Base-by-base conservation (phyloP, 1,140 invertebrate genomes). In the Bombus confusus region DNA sequence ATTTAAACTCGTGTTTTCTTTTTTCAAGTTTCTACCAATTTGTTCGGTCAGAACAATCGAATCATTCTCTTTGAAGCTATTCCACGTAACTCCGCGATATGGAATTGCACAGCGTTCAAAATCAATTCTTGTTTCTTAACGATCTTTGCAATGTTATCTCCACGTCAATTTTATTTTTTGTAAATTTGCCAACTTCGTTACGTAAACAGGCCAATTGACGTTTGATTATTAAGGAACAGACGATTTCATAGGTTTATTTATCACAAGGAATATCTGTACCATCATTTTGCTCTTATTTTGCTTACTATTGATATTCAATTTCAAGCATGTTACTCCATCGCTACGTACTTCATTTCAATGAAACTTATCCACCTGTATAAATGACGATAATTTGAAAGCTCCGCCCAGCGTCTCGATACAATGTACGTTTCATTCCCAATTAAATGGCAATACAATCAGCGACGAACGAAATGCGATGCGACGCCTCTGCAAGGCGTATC, bases 401-500 rank as follows among this genome's bases (percentile, higher is more conserved):
- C 28, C 59, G 10, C 28, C 28, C 59, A n/a, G 12, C 28, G 28
- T 12, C 28, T n/a, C 12, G 10, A n/a, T n/a, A n/a, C 12, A 25
- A 25, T 13, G 25, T 6, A 25, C 68, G 68, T 28, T 39, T 34
- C 69, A 41, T 72, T 25, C 2, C 5, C 39, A 71, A 71, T 71
- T 71, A 62, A 39, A 31, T 25, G 1, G 5, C 18, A 34, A 43
- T 43, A 47, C 31, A 39, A 37, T 15, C 37, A 34, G 3, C 22
- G 37, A 39, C 57, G 43, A 88, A 76, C 57, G 57, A 88, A 79
- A 88, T 85, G 78, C 47, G 52, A 43, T 15, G 37, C 57, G 75
- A 66, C 79, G 62, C 28, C 47, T 83, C 74, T 52, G 73, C 78
- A 80, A 80, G 86, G 88, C 86, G 88, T 88, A 90, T 91, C 88